Evolutionary conservation across 2,888 invertebrate species (phyloP).

Genomic region (Cryptus armator): DNA sequence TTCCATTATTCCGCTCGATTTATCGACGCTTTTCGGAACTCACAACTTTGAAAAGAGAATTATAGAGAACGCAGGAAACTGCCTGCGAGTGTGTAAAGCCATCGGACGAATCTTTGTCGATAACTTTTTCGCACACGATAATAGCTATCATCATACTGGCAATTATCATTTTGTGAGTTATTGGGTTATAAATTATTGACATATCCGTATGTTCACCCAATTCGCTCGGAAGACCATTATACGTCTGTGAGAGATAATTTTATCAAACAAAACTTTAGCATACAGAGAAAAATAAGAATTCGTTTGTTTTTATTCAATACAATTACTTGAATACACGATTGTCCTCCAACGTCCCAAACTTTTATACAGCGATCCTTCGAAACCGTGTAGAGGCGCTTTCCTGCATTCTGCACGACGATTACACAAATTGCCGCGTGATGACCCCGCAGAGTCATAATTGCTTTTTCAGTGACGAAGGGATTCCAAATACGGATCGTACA

Average conservation of each 20-base stretch:
- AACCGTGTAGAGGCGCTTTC: conserved; percentile 90
- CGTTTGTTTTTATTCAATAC: neutral
- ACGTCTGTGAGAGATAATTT: conserved; percentile 86
- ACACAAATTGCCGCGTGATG: conserved; percentile 90
- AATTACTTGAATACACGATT: conserved; percentile 89
- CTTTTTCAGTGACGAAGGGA: conserved; percentile 90
- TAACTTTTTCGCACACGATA: conserved; percentile 88
- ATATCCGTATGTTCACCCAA: conserved; percentile 88
- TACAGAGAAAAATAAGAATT: neutral
- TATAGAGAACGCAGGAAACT: conserved; percentile 91
- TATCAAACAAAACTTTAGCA: neutral
- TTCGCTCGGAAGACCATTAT: conserved; percentile 88
- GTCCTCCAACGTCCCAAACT: conserved; percentile 91
- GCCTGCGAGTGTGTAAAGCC: conserved; percentile 90
- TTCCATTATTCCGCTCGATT: neutral
- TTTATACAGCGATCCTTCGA: conserved; percentile 91
- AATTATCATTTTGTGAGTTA: conserved; percentile 89
- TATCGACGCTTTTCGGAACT: conserved; percentile 8
- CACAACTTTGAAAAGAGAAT: conserved; percentile 90
- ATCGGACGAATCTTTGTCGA: conserved; percentile 90
- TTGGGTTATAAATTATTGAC: conserved; percentile 88
- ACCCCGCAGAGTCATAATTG: conserved; percentile 88
- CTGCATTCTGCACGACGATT: conserved; percentile 89
- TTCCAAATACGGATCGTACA: conserved; percentile 92
- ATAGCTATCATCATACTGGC: conserved; percentile 89